Conservation (phyloP, 2,113 vertebrate genomes). For the Elaphurus davidianus region DNA sequence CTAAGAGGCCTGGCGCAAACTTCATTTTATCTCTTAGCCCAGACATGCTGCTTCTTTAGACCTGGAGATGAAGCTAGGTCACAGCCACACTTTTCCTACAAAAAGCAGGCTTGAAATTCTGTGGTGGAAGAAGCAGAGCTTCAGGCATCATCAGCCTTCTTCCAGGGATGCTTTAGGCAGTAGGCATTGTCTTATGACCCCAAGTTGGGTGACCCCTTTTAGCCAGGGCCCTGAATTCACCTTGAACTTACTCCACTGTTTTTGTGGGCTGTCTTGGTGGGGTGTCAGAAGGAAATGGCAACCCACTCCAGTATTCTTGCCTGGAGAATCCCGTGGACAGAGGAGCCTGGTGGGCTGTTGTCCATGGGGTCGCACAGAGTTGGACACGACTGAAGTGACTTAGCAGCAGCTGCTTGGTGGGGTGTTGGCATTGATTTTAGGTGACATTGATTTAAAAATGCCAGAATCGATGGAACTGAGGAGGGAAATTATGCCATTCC, state of each 20-base stretch:
- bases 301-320: not conserved
- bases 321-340: not conserved
- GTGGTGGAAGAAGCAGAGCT: not conserved
- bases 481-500: not conserved
- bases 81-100: not conserved
- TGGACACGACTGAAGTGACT: accelerated
- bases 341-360: not conserved
- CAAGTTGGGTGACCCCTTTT: not conserved
- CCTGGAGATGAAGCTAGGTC: not conserved
- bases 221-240: no score
- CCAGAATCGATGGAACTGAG: not conserved
- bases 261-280: not conserved
- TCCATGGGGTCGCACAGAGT: accelerated
- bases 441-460: not conserved
- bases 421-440: not conserved
- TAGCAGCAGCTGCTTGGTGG: not conserved
- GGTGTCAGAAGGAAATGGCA: not conserved
- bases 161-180: not conserved
- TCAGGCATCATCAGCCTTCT: not conserved
- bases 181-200: not conserved
- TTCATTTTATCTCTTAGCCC: not conserved
- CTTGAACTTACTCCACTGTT: not conserved
- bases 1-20: not conserved
- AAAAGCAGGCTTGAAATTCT: not conserved
- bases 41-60: not conserved